Evolutionary conservation across 2,797 vertebrate species (phyloP).

Genomic region (Pitangus sulphuratus): DNA sequence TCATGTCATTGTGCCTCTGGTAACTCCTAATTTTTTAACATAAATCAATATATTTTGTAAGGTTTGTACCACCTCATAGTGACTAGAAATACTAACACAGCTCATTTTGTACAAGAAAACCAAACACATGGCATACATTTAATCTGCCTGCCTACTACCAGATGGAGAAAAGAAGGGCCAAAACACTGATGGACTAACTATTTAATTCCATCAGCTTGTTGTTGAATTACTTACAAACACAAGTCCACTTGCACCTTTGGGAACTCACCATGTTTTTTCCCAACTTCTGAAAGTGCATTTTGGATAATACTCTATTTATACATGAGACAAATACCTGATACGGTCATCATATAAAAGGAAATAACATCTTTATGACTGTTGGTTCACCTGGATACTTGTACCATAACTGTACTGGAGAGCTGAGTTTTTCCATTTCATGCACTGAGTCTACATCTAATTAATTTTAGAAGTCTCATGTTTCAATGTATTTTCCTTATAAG

Average conservation of each 20-base stretch:
- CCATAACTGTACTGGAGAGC: background rate
- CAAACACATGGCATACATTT: constrained; percentile 25
- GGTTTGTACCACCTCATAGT: background rate
- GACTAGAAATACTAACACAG: background rate
- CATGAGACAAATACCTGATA: background rate
- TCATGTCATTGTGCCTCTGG: background rate
- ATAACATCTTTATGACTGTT: background rate
- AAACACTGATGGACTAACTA: constrained; percentile 12
- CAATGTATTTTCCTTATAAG: background rate
- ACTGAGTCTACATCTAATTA: background rate
- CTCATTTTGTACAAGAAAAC: constrained; percentile 18
- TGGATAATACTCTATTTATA: background rate
- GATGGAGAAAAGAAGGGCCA: constrained; percentile 40
- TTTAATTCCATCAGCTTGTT: constrained; percentile 42
- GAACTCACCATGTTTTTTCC: background rate
- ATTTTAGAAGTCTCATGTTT: background rate
- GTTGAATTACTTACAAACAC: background rate
- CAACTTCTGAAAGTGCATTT: background rate
- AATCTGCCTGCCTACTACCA: constrained; percentile 22
- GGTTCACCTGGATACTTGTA: background rate
- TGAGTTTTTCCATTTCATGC: background rate
- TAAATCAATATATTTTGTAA: background rate
- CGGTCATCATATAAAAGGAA: background rate
- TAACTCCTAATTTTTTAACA: background rate
- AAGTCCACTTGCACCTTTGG: background rate